Base-by-base conservation (phyloP, 2,113 vertebrate genomes). In the Forbesichthys papilliferus region DNA sequence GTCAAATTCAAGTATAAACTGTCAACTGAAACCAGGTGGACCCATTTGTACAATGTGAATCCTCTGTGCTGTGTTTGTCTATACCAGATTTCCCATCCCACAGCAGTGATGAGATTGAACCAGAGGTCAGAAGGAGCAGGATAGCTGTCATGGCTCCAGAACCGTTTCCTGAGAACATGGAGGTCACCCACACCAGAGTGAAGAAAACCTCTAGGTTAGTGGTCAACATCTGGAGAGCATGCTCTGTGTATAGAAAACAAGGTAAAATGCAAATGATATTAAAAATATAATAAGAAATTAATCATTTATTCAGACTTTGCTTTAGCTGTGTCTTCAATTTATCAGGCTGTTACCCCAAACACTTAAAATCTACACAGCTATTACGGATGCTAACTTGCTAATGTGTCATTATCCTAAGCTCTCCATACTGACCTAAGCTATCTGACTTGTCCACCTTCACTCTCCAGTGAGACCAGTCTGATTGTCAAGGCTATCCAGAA, bases 401-500 rank as follows among this genome's bases (percentile, higher is more conserved):
- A 52, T 12, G 11, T 11, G 49, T 12, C 9, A 11, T 3, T 52
- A 12, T 52, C 11, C 49, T 11, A 52, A 10, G 49, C 11, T 3
- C 49, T 52, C 13, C 49, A 12, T 11, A 11, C 11, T 4, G 3
- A 14, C 49, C 49, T 11, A 12, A 52, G 49, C 49, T 11, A 1
- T 34, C n/a, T 51, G 49, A 55, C 54, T 55, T 51, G 5, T 75
- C 11, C 12, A 11, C 57, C 33, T 66, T 60, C 8, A 5, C 11
- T 64, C 27, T 4, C 36, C 87, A 94, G 93, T n/a, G 94, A 95
- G 73, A 86, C 84, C 0, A 59, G 48, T 66, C 85, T 93, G 68
- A 93, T 94, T 0, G 57, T 90, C 1, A 93, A 91, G 68, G 89
- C 92, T 0, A 91, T 94, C 66, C 78, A 84, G 65, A 92, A 84